phyloP scores from a whole-genome alignment of 2,797 vertebrate species.

The Aplochiton taeniatus region DNA sequence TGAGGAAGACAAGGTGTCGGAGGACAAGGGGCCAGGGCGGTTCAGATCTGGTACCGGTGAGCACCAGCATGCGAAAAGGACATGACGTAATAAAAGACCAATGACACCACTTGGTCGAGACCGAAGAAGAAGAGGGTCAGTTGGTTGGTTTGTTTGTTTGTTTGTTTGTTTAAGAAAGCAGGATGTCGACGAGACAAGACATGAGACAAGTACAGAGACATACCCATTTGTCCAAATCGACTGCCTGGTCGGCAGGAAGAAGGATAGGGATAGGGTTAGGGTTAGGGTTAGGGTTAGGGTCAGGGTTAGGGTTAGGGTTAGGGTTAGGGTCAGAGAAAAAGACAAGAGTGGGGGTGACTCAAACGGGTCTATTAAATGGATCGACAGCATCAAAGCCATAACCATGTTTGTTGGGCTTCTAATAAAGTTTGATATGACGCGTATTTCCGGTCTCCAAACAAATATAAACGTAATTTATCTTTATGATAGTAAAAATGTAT shows the following conservation, averaged over 20 bases:
- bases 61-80: no score
- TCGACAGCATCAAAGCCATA: background rate
- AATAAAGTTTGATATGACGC: background rate
- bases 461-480: no score
- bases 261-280: conserved; percentile 55
- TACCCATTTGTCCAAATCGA: conserved; percentile 85
- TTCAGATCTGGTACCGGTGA: no score
- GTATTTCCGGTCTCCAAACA: no score
- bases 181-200: conserved; percentile 48
- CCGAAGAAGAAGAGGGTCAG: conserved; percentile 34
- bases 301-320: no score
- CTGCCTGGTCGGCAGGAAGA: conserved; percentile 74
- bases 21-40: no score
- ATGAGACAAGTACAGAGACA: conserved; percentile 68
- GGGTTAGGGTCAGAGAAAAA: conserved; percentile 56
- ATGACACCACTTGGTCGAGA: conserved; percentile 24
- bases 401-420: background rate
- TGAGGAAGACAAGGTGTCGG: no score
- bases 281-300: no score
- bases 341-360: conserved; percentile 41
- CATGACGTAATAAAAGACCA: no score
- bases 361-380: no score
- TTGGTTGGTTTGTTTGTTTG: conserved; percentile 23
- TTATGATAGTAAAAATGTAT: no score
- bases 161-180: conserved; percentile 30